A percentile compares a stretch with the other conserved stretches of the same genome.
These are phyloP conservation scores for Holothuria glaberrima DNA, from an alignment of 35 echinoderm and acorn worm genomes.

Conservation along the genomic window DNA sequence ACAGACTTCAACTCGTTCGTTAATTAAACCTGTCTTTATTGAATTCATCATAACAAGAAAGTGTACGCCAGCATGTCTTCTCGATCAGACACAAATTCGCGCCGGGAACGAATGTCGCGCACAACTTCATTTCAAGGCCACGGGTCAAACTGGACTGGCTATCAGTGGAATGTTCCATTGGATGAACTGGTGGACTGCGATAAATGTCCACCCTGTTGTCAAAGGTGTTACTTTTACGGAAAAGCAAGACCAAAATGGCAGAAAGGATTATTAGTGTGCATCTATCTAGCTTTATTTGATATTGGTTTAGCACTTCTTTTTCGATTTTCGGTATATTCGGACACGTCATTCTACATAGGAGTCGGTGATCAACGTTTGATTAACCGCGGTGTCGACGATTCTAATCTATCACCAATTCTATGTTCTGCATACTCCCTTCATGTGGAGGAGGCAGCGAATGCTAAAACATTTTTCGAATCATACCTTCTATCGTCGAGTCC, in stretches of 20 bases:
- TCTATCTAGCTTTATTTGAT: slow-evolving; percentile 42
- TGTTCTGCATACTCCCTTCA: not conserved
- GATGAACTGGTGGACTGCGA: slow-evolving; percentile 47
- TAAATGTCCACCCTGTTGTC: slow-evolving; percentile 40
- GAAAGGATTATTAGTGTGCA: slow-evolving; percentile 1
- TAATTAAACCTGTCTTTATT: no score
- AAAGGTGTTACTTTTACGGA: not conserved
- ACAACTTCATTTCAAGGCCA: not conserved
- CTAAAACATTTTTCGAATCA: not conserved
- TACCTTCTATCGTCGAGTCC: not conserved
- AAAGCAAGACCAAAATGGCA: slow-evolving; percentile 52
- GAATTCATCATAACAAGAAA: no score
- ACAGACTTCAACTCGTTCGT: no score
- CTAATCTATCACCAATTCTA: slow-evolving; percentile 16
- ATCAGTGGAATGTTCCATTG: slow-evolving; percentile 48
- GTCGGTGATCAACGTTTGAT: slow-evolving; percentile 40
- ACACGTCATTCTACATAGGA: slow-evolving; percentile 21
- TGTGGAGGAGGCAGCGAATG: not conserved
- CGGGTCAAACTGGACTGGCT: slow-evolving; percentile 12
- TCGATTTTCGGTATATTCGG: slow-evolving; percentile 12
- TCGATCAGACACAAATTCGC: not conserved
- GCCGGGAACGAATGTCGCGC: not conserved
- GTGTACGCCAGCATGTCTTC: no score
- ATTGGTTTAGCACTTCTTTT: slow-evolving; percentile 33
- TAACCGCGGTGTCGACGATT: not conserved